Percentiles rank a stretch among this genome's conserved stretches.
phyloP scores from a whole-genome alignment of 2,797 vertebrate genomes.

The Echeneis naucrates region DNA sequence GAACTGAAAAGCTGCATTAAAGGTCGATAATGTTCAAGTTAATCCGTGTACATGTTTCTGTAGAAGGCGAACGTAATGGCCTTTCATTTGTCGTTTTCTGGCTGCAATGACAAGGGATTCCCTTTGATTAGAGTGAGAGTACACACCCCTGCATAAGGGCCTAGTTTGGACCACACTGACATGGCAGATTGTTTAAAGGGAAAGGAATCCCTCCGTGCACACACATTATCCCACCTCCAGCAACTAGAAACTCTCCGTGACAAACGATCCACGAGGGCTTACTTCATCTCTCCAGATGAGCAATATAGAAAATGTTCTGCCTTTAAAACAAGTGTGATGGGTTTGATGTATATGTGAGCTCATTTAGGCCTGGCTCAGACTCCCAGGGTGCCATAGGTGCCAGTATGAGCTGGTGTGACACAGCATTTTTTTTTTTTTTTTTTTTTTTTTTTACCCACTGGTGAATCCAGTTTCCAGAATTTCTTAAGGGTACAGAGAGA shows the following conservation, averaged over 20 bases:
- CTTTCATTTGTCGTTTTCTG: constrained; percentile 34
- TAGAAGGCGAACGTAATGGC: neutral
- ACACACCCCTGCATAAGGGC: constrained; percentile 72
- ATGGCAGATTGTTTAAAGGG: constrained; percentile 76
- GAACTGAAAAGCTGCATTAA: neutral
- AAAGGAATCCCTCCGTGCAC: constrained; percentile 71
- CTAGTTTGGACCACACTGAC: constrained; percentile 74
- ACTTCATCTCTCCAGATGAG: constrained; percentile 22
- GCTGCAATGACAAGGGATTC: constrained; percentile 70
- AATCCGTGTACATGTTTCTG: neutral
- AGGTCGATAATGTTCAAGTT: neutral
- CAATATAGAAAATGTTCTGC: constrained; percentile 38
- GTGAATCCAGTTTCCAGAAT: constrained; percentile 52
- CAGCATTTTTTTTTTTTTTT: constrained; percentile 75
- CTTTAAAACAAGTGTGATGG: constrained; percentile 11
- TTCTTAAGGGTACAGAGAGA: constrained; percentile 28
- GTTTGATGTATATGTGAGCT: constrained; percentile 28
- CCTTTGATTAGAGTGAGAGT: constrained; percentile 61
- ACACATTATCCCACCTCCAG: constrained; percentile 66
- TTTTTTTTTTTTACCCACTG: constrained; percentile 50
- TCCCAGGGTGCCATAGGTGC: constrained; percentile 40
- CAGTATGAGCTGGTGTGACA: constrained; percentile 68
- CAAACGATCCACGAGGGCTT: constrained; percentile 40
- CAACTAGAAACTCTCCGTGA: constrained; percentile 68
- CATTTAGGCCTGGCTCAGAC: neutral